Conservation (phyloP, 2,888 invertebrate genomes). For the Cancer borealis region DNA sequence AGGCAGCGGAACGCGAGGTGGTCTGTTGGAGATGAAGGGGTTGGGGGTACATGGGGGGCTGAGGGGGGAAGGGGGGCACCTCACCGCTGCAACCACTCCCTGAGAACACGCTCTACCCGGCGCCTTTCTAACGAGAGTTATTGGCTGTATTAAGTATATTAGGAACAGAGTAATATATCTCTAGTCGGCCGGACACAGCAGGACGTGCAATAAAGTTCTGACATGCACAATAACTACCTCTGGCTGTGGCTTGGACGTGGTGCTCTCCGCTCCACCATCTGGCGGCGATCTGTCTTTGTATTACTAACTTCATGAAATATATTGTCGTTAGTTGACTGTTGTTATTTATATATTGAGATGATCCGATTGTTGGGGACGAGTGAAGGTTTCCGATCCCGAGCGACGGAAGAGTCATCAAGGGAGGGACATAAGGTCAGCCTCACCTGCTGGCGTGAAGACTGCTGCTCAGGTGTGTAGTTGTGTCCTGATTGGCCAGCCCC, state of each 20-base stretch:
- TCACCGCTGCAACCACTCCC: neutral
- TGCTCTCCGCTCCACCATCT: neutral
- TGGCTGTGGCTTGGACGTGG: neutral
- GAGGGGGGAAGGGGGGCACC: neutral
- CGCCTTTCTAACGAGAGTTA: constrained; percentile 15
- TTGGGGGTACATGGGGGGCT: neutral
- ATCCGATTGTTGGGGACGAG: constrained; percentile 15
- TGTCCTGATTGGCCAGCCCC: constrained; percentile 12
- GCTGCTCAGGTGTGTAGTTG: neutral
- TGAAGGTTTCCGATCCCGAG: neutral
- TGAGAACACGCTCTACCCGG: neutral
- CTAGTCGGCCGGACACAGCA: neutral
- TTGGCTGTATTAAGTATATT: constrained; percentile 18
- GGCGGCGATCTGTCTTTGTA: neutral
- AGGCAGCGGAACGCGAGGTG: neutral
- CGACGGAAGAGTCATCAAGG: neutral
- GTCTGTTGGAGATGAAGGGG: neutral
- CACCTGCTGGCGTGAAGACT: neutral
- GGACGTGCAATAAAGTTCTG: constrained; percentile 27
- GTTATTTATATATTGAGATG: constrained; percentile 31
- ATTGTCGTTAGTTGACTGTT: constrained; percentile 31
- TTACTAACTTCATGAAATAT: constrained; percentile 39
- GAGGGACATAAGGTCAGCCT: neutral
- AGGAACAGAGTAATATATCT: constrained; percentile 25
- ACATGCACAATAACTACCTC: neutral